Percentiles rank a stretch among this genome's conserved stretches.
phyloP scores from a whole-genome alignment of 2,113 vertebrate species.

The Glaucidium brasilianum region DNA sequence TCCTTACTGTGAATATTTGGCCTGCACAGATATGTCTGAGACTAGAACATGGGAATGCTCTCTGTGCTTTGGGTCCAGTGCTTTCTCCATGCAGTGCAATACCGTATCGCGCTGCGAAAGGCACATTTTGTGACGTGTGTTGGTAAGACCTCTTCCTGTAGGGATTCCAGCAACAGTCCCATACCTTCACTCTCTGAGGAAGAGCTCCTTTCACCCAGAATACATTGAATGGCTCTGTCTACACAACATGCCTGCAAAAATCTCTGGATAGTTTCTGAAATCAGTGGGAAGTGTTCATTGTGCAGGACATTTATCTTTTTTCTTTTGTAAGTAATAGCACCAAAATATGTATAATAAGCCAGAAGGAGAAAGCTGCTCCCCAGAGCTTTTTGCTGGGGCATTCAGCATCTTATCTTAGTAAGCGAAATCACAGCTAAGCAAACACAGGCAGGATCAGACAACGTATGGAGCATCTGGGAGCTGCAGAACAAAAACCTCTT shows the following conservation, averaged over 20 bases:
- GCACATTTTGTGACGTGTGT: not conserved
- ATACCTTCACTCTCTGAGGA: not conserved
- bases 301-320: not conserved
- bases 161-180: not conserved
- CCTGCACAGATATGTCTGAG: not conserved
- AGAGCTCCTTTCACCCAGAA: not conserved
- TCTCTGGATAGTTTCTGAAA: not conserved
- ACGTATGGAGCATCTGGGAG: conserved; percentile 30
- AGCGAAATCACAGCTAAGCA: conserved; percentile 18
- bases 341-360: not conserved
- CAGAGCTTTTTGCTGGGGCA: not conserved
- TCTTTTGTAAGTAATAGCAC: not conserved
- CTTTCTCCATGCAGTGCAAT: not conserved
- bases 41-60: not conserved
- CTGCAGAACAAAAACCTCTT: conserved; percentile 61
- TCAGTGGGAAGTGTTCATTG: not conserved
- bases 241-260: not conserved
- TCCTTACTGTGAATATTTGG: not conserved
- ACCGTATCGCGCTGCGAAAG: rapidly evolving
- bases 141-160: not conserved
- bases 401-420: conserved; percentile 32
- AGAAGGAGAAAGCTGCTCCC: conserved; percentile 26
- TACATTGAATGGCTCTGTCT: not conserved
- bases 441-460: conserved; percentile 21
- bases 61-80: not conserved